Evolutionary conservation across 2,888 invertebrate species (phyloP), one percentile per base, ranked within the genome.

Genomic region (Hedychridium roseum): DNA sequence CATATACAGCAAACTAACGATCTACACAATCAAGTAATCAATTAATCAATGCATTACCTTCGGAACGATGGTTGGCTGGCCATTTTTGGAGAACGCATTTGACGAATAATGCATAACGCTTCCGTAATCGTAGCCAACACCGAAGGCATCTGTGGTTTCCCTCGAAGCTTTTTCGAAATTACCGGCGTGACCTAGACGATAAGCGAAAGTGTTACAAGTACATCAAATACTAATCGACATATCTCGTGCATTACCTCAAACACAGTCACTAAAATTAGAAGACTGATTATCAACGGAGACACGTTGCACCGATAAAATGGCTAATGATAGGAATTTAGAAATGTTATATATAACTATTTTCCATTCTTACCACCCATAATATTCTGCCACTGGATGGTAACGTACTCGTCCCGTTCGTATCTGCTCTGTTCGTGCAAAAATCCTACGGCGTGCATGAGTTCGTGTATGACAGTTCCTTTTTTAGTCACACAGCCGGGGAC

Each of bases 61-160:
- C 0, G 91, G 80, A 23, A 86, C 80, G 40, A 92, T 89, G 0
- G 92, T 92, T 11, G 88, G 85, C 64, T 82, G 80, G 4, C 86
- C 84, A 72, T 92, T 91, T 46, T 70, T 82, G 1, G 91, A 88
- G 79, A 92, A 92, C 2, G 92, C 91, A 36, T 85, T 86, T 15
- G 85, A 83, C 0, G 91, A 91, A 75, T 92, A 92, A 71, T 92
- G 92, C 91, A 92, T 91, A 1, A 92, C 90, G 61, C 91, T 91
- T 63, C 86, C 85, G 74, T 88, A 92, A 76, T 92, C 92, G 68
- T 92, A 92, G 0, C 83, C 80, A 0, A 91, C 84, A 0, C 88
- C 89, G 70, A 83, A 90, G n/a, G 84, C 87, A 38, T 85, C 80
- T 0, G 87, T 84, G 20, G 78, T 80, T 5, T 80, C 79, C 4